Evolutionary conservation across 2,888 invertebrate species (phyloP), one percentile per base, ranked within the genome.

Genomic region (Lacanobia oleracea): DNA sequence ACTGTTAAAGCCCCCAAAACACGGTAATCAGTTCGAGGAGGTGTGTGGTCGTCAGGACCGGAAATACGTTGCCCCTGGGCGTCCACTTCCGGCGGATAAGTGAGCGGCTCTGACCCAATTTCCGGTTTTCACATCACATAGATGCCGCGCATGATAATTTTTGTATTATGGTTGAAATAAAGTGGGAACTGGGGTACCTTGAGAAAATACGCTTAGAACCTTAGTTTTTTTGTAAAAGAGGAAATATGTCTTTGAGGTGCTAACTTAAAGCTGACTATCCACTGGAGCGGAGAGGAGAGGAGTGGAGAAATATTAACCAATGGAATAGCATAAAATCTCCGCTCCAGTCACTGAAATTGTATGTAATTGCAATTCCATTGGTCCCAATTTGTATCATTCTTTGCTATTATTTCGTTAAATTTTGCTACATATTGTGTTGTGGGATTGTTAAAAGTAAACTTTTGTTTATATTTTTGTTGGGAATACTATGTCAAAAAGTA

Each of bases 41-140:
- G 94, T 93, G 93, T 94, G 94, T 89, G 86, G 88, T 85, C 89
- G 93, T 90, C 94, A 93, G 89, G 87, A 89, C 87, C 93, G 94
- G 95, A 94, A 94, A 94, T 94, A 92, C 91, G 93, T 89, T 86
- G 94, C 93, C 92, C 91, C 91, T 88, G 91, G 93, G 93, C 93
- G 91, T 89, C 91, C 91, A 91, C 92, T 91, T 94, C 94, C 94
- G 93, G 88, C 79, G 88, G 92, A 91, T 93, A 93, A 94, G 93
- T 93, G 93, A 89, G 86, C 87, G 87, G 86, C 91, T 93, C 92
- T 93, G 93, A 93, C 93, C 93, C 94, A 94, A 94, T 95, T 94
- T 95, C 95, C 95, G 95, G 92, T 93, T 88, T 90, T 89, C 92
- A 93, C 93, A 93, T 94, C 93, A 92, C 93, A 92, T 90, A 93